Percentiles rank a stretch among this genome's conserved stretches.
Conservation (phyloP, 2,113 vertebrate genomes). For the Todiramphus chloris region DNA sequence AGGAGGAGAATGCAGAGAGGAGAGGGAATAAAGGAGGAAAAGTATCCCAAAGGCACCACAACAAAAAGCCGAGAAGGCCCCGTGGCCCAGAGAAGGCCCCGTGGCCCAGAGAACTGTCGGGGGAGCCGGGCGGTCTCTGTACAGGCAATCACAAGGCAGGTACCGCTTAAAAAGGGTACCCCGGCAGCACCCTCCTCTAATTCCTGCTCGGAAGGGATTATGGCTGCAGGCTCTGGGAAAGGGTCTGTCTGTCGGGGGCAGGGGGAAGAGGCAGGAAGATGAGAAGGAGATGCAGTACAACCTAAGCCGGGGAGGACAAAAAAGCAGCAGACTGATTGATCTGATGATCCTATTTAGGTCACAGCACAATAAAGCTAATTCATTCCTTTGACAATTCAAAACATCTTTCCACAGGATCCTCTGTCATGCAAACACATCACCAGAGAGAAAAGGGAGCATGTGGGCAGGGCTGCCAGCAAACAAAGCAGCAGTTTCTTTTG, state of each 20-base stretch:
- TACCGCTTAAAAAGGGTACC: neutral
- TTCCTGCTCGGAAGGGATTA: neutral
- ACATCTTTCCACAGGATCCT: constrained; percentile 53
- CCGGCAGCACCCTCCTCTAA: neutral
- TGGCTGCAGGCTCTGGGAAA: neutral
- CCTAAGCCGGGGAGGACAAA: constrained; percentile 22
- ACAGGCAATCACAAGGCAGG: neutral
- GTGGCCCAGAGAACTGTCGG: neutral
- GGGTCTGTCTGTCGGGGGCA: neutral
- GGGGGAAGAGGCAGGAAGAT: neutral
- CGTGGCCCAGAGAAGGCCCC: neutral
- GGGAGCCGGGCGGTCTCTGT: neutral
- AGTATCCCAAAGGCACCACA: neutral
- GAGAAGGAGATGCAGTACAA: constrained; percentile 1
- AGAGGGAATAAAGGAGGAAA: neutral
- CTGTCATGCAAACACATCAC: constrained; percentile 54
- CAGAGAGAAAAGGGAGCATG: constrained; percentile 23
- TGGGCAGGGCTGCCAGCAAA: constrained; percentile 1
- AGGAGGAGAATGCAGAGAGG: neutral
- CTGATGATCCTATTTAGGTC: constrained; percentile 69
- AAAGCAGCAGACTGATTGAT: constrained; percentile 60
- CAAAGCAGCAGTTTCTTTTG: constrained; percentile 29
- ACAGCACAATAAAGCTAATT: constrained; percentile 65
- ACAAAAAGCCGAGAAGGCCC: neutral
- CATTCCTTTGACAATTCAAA: constrained; percentile 64